phyloP scores from a whole-genome alignment of 2,797 vertebrate genomes.

The Sebastiscus tertius region DNA sequence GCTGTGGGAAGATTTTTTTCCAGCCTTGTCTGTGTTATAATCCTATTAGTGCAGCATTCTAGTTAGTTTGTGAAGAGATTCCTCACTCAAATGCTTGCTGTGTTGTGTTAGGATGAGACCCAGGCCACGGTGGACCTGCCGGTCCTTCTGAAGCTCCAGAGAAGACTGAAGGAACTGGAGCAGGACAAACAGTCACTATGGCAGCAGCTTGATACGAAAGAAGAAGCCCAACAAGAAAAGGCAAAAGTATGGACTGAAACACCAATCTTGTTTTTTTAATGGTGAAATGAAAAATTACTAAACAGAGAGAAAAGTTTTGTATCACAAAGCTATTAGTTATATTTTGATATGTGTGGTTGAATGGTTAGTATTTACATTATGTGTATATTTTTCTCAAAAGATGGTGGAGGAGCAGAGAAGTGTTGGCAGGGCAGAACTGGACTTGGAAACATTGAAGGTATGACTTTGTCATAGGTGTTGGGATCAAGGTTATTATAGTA shows the following conservation, averaged over 20 bases:
- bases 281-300: neutral
- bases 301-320: neutral
- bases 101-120: conserved; percentile 78
- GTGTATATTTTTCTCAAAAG: conserved; percentile 63
- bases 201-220: conserved; percentile 89
- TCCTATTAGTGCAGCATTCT: conserved; percentile 53
- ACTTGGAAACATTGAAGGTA: conserved; percentile 96
- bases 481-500: neutral
- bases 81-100: neutral
- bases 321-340: neutral
- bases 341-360: neutral
- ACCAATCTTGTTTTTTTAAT: neutral
- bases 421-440: conserved; percentile 89
- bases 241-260: conserved; percentile 77
- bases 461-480: neutral
- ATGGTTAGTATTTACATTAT: neutral
- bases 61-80: conserved; percentile 20
- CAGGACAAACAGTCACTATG: conserved; percentile 91
- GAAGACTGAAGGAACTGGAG: conserved; percentile 91
- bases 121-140: conserved; percentile 88
- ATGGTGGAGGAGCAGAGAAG: conserved; percentile 87
- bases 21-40: conserved; percentile 20
- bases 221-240: conserved; percentile 88
- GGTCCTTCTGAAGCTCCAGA: conserved; percentile 94
- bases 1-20: neutral